These are phyloP conservation scores for Tokudaia tokunoshimensis DNA, from an alignment of 2,797 vertebrate species.

Conservation along the genomic window DNA sequence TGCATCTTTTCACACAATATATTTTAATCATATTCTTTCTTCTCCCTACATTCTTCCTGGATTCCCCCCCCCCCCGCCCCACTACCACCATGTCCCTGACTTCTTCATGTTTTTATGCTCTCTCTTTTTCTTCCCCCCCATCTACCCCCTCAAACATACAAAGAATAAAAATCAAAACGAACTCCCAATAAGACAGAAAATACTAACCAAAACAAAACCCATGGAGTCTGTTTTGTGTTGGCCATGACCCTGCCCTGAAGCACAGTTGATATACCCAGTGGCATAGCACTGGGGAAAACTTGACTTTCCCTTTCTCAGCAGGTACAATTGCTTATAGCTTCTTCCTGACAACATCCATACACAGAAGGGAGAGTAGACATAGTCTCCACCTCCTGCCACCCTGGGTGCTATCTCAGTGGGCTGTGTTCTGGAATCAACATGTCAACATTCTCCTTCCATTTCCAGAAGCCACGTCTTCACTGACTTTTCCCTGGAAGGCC, in stretches of 20 bases:
- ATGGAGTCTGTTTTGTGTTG: not conserved
- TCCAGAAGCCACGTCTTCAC: constrained; percentile 59
- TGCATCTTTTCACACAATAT: not conserved
- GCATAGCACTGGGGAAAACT: not conserved
- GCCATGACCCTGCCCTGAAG: not conserved
- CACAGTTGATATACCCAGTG: not conserved
- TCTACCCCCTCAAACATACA: not conserved
- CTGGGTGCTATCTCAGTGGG: not conserved
- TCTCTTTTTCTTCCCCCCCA: not conserved
- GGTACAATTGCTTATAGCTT: not conserved
- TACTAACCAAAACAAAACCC: not conserved
- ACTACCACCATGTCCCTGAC: too few species aligned
- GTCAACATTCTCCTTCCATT: constrained; percentile 26
- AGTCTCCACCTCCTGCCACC: not conserved
- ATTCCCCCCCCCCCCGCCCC: not conserved
- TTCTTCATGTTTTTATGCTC: not conserved
- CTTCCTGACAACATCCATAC: not conserved
- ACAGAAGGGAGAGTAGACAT: too few species aligned
- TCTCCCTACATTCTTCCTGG: not conserved
- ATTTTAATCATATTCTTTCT: not conserved
- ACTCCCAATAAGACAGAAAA: not conserved
- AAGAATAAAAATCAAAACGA: not conserved
- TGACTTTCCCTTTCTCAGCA: not conserved
- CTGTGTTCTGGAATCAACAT: constrained; percentile 16
- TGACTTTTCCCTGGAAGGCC: constrained; percentile 31